A percentile compares a stretch with the other conserved stretches of the same genome.
These are phyloP conservation scores for Calosoma granatense DNA, from an alignment of 1,140 invertebrate species.

Conservation along the genomic window DNA sequence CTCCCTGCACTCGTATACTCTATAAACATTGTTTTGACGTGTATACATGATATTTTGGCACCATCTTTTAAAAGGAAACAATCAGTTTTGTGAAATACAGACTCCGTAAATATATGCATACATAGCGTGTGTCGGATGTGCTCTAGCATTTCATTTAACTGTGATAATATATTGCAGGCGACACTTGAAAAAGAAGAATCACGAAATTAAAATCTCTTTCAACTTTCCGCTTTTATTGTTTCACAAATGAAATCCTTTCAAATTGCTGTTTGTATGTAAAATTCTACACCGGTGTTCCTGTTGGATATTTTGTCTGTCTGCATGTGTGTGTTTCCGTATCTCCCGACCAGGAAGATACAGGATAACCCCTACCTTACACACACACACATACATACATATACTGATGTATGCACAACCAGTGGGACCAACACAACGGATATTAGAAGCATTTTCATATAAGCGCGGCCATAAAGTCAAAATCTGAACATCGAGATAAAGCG, in stretches of 20 bases:
- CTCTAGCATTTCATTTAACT: neutral
- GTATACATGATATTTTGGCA: no score
- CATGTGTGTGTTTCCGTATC: no score
- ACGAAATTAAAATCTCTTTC: conserved; percentile 7
- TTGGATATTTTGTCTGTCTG: no score
- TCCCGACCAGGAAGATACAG: no score
- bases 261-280: neutral
- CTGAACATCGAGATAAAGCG: conserved; percentile 36
- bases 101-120: no score
- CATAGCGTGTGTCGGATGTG: neutral
- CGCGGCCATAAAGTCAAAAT: conserved; percentile 34
- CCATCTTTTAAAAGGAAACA: no score
- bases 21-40: no score
- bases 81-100: no score
- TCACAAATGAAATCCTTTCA: conserved; percentile 14
- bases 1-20: no score
- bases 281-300: neutral
- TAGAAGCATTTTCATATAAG: conserved; percentile 14
- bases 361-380: no score
- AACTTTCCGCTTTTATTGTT: conserved; percentile 17
- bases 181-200: neutral
- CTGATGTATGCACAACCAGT: no score
- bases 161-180: neutral
- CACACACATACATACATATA: no score
- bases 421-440: neutral